Evolutionary conservation across 1,140 invertebrate species (phyloP), one percentile per base, ranked within the genome.

Genomic region (Neelides sp.): DNA sequence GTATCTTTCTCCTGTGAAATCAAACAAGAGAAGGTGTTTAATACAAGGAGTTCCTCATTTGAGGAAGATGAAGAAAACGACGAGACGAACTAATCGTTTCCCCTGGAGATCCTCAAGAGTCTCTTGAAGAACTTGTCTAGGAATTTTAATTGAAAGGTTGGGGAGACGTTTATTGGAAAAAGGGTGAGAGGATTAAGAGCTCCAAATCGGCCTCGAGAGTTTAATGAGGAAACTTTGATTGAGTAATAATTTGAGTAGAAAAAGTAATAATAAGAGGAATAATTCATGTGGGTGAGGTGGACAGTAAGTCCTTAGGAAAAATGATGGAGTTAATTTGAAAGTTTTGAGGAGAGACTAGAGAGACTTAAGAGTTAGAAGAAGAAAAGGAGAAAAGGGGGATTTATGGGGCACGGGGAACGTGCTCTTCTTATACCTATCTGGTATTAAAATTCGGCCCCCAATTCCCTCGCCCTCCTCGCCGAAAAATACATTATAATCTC

Each of bases 401-500:
- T 56, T 56, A 56, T 52, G 54, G 52, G 30, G 32, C 28, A 42
- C 36, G 48, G 28, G 47, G 54, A 56, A 56, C 54, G 54, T 56
- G 54, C 54, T 56, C 22, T 34, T 51, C 24, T 51, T 44, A 47
- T 52, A 56, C 44, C 51, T 56, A 56, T 56, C 54, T 56, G 49
- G 54, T 32, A 56, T 56, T 56, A 56, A 52, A 56, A 56, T 56
- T 40, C 39, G 52, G n/a, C n/a, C 8, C 26, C 50, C 34, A 36
- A 27, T 34, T 24, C 28, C 41, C 39, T 50, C 22, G 32, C 48
- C 43, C 41, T 43, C 8, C 20, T 27, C 13, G 10, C 45, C 43
- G 54, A 56, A 56, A 56, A 56, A 56, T 56, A 56, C 49, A 56
- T 56, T 56, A 52, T 56, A 56, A 56, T 56, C 54, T 56, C 49